These are phyloP conservation scores for Porphyrio hochstetteri DNA, from an alignment of 2,113 vertebrate species.

Conservation along the genomic window DNA sequence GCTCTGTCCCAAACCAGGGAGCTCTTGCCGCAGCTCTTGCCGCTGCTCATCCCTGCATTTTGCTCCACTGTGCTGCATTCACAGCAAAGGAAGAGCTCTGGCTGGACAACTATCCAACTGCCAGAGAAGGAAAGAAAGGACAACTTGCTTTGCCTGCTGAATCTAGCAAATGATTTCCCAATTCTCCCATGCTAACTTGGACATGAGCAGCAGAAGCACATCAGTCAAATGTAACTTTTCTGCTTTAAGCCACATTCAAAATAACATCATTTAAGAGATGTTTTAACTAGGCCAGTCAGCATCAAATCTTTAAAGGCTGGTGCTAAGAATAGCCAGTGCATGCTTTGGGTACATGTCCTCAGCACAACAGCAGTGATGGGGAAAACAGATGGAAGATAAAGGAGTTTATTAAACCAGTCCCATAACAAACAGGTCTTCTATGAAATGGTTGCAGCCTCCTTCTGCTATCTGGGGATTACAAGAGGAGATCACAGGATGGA, in stretches of 20 bases:
- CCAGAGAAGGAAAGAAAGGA: not conserved
- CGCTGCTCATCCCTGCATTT: not conserved
- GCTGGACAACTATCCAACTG: not conserved
- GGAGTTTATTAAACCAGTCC: not conserved
- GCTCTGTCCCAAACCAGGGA: not conserved
- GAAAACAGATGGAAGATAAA: not conserved
- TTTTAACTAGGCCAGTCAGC: not conserved
- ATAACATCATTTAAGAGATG: not conserved
- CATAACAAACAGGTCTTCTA: not conserved
- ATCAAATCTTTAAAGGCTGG: not conserved
- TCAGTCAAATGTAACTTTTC: rapidly evolving
- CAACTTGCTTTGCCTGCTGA: not conserved
- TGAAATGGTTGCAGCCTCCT: not conserved
- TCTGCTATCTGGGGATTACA: not conserved
- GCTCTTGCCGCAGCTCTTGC: not conserved
- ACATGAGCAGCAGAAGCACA: not conserved
- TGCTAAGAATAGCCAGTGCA: not conserved
- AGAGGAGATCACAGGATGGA: not conserved
- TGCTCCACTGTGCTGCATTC: not conserved
- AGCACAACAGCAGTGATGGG: not conserved
- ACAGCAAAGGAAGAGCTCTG: not conserved
- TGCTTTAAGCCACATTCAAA: not conserved
- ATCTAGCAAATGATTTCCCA: not conserved
- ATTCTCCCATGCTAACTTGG: not conserved
- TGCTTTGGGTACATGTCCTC: not conserved